Base-by-base conservation (phyloP, 2,888 invertebrate species). In the Mechanitis mazaeus region DNA sequence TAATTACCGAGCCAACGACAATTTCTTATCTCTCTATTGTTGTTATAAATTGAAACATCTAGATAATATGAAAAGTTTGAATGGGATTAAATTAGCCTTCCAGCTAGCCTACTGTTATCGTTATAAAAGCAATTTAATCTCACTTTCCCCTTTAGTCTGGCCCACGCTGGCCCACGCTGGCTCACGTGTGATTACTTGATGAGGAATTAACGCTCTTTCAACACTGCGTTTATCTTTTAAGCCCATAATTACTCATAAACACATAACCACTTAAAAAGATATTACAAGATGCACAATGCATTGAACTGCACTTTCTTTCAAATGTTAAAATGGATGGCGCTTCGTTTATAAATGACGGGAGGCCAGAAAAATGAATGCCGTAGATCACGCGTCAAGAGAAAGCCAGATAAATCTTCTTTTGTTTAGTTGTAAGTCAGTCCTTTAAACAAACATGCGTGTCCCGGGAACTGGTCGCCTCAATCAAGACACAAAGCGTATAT, bases 361-460 rank as follows among this genome's bases (percentile, higher is more conserved):
- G 70, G 75, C 71, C 70, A 71, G 72, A 75, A 77, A 76, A 76
- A 76, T 72, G 76, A 77, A 72, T 73, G 72, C 69, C 72, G 75
- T 79, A 76, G 77, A 77, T 79, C 82, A 81, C 76, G 71, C 75
- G 79, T 78, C 81, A 77, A 73, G 77, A 79, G 79, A 75, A 78
- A 81, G 76, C 75, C 75, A 69, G 54, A 85, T 87, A 77, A 81
- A 87, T 87, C 83, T 80, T 82, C 82, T 77, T 84, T 85, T 86
- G 83, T 85, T 79, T 79, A 74, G 76, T 71, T 70, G 73, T 50
- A 69, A 75, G 76, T 79, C 76, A 77, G 77, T 71, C 70, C 72
- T 75, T 74, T 69, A 72, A 75, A 73, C 70, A 71, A 73, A 75
- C 73, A 71, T 65, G 67, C 67, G 54, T 66, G 68, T 68, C 67